Evolutionary conservation across 1,140 invertebrate genomes (phyloP).

Genomic region (Epicauta chinensis): DNA sequence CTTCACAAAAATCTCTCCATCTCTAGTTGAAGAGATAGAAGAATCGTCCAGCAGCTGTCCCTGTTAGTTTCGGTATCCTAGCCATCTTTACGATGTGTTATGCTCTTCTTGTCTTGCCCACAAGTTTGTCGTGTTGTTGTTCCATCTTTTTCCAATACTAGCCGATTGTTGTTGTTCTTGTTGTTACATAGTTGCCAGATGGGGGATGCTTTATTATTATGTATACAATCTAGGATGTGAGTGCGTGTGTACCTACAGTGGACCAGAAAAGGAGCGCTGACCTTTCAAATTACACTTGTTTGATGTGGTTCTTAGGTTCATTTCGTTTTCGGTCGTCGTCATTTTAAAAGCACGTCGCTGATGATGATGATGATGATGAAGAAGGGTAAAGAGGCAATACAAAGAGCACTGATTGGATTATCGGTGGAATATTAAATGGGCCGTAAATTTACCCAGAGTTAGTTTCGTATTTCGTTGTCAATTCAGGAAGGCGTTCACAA

Average conservation of each 20-base stretch:
- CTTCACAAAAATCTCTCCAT: background rate
- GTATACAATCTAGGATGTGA: conserved; percentile 5
- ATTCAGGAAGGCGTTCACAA: no score
- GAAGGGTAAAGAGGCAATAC: no score
- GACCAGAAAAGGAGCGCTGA: background rate
- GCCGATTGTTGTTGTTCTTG: background rate
- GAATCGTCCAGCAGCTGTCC: conserved; percentile 9
- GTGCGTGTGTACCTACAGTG: conserved; percentile 2
- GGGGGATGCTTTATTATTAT: conserved; percentile 16
- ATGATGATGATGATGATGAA: no score
- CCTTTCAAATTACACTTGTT: background rate
- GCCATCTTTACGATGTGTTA: conserved; percentile 24
- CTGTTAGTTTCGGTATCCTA: background rate
- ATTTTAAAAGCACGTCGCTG: no score
- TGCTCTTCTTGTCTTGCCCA: conserved; percentile 19
- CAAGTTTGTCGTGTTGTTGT: conserved; percentile 13
- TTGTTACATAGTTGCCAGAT: conserved; percentile 21
- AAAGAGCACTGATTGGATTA: no score
- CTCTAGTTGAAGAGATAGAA: background rate
- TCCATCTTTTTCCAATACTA: conserved; percentile 9
- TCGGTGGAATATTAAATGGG: no score
- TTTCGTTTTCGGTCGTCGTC: no score
- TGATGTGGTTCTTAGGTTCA: background rate
- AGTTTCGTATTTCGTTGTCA: no score
- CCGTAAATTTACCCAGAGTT: no score